Conservation (phyloP, 2,797 vertebrate species). For the Tapera naevia region DNA sequence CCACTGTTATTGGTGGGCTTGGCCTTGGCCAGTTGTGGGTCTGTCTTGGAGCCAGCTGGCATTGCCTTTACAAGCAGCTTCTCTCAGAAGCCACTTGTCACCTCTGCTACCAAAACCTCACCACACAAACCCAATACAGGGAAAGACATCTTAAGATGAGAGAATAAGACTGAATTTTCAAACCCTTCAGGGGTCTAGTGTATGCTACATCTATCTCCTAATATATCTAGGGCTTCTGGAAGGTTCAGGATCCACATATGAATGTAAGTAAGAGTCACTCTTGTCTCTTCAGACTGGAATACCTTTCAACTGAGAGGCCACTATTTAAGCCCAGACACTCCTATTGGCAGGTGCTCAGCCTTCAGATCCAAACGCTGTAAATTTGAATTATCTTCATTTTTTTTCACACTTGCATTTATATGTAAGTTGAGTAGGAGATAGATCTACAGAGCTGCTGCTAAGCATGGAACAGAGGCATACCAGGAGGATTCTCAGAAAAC, state of each 20-base stretch:
- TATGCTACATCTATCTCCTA: not conserved
- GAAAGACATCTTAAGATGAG: not conserved
- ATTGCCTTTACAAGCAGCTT: too few relatives aligned
- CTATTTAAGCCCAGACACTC: not conserved
- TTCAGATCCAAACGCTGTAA: not conserved
- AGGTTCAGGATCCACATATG: not conserved
- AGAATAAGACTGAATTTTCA: not conserved
- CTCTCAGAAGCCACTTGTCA: too few relatives aligned
- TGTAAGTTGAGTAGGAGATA: not conserved
- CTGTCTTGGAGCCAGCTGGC: too few relatives aligned
- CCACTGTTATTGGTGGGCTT: too few relatives aligned
- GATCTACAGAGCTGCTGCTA: not conserved
- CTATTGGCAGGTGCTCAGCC: not conserved
- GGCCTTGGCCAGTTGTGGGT: too few relatives aligned
- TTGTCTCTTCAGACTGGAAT: not conserved
- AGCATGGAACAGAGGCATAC: not conserved
- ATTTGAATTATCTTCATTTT: not conserved
- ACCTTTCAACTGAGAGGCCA: not conserved
- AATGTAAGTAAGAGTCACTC: not conserved
- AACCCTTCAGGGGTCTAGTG: not conserved
- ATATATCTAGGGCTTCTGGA: not conserved
- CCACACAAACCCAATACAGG: too few relatives aligned
- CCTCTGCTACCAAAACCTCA: too few relatives aligned
- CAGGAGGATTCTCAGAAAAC: not conserved
- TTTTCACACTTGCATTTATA: not conserved